These are phyloP conservation scores for Penaeus chinensis DNA, from an alignment of 1,140 invertebrate species.

Conservation along the genomic window DNA sequence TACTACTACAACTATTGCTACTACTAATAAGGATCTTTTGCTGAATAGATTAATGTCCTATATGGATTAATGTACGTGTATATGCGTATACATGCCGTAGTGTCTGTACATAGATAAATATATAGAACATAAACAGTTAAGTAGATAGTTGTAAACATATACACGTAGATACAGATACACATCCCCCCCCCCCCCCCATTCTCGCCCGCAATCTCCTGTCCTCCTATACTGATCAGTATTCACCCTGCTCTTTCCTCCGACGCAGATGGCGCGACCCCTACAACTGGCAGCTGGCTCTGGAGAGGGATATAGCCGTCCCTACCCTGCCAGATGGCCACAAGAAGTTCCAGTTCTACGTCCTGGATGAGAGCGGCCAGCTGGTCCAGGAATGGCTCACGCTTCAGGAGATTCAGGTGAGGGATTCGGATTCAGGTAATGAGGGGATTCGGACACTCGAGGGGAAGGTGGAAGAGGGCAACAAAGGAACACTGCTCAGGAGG, in stretches of 20 bases:
- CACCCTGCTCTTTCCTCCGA: neutral
- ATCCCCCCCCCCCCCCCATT: neutral
- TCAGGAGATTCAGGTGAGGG: neutral
- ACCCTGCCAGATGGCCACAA: neutral
- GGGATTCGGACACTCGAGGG: too few species aligned
- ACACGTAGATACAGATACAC: neutral
- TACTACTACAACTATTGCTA: too few species aligned
- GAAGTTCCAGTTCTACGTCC: slow-evolving; percentile 3
- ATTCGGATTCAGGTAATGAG: neutral
- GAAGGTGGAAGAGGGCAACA: too few species aligned
- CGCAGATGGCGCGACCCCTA: neutral
- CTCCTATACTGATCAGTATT: neutral
- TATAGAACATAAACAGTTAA: neutral
- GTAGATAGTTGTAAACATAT: too few species aligned
- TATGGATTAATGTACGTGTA: neutral
- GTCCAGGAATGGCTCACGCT: neutral
- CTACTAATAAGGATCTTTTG: too few species aligned
- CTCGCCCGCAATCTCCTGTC: neutral
- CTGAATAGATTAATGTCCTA: too few species aligned
- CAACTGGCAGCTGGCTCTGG: neutral
- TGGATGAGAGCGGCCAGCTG: neutral
- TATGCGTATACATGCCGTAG: neutral
- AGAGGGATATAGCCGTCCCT: neutral
- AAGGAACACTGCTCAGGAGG: too few species aligned
- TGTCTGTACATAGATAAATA: neutral